Evolutionary conservation across 53 echinoderm and acorn worm species (phyloP), one percentile per base, ranked within the genome.

Genomic region (Holothuria leucospilota): DNA sequence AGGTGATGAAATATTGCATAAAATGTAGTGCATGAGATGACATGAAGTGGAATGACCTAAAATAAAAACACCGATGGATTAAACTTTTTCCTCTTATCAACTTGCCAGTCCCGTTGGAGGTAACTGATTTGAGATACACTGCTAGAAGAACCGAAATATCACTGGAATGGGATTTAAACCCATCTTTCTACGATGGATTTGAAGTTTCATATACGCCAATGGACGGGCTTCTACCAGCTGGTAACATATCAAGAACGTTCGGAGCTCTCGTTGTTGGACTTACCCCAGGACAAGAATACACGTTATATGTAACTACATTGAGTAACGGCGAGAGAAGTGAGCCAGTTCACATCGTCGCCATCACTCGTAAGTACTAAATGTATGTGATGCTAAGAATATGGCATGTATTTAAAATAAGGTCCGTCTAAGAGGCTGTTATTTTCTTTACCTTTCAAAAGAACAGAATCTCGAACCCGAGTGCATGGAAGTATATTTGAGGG

Each of bases 241-340:
- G 61, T 21, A 80, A 29, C 39, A 38, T 29, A 27, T 15, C 61
- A 0, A 34, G 29, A 15, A 6, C 28, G 14, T 61, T 51, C 16
- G n/a, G 58, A 34, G 30, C 38, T 20, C 12, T 29, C 2, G 53
- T 80, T 38, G 21, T 53, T 13, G 80, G 80, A 38, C 61, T 80
- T 20, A 80, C 60, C 5, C 80, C 80, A 8, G 80, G 59, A 6
- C 60, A 80, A 59, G 80, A 80, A 30, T 80, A 61, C 34, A 61
- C 20, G 1, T 5, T 80, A 16, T 27, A 28, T 20, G 80, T 80
- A 9, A 80, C 80, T 6, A 80, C 80, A 2, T 26, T 80, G 11
- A 29, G 34, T 26, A 61, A 59, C 6, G 59, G 34, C 6, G 10
- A 29, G 13, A 25, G 80, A 34, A 80, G 80, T 20, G 20, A 51